These are phyloP conservation scores for Burhinus oedicnemus DNA, from an alignment of 2,113 vertebrate species.

Conservation along the genomic window DNA sequence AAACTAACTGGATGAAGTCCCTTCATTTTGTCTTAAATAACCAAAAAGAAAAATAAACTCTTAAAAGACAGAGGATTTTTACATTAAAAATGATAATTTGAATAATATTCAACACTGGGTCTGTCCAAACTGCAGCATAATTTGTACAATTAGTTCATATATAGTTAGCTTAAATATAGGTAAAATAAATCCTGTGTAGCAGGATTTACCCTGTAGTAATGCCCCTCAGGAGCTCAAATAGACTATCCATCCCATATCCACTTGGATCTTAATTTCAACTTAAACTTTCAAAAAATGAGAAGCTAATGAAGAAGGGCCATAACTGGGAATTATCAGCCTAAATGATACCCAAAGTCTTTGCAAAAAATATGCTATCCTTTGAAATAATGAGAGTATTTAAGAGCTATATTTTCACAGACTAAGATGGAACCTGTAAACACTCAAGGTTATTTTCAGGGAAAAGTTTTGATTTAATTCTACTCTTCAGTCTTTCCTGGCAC, in stretches of 20 bases:
- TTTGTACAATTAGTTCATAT: accelerated
- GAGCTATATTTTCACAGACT: neutral
- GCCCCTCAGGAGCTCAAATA: neutral
- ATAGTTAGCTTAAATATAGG: neutral
- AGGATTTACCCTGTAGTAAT: neutral
- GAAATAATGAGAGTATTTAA: neutral
- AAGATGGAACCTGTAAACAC: neutral
- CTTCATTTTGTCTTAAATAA: neutral
- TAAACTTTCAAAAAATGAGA: neutral
- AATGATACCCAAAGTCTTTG: neutral
- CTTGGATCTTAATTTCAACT: neutral
- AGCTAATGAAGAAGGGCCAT: neutral
- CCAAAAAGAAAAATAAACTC: neutral
- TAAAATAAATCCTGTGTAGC: neutral
- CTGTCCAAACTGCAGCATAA: neutral
- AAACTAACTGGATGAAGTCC: neutral
- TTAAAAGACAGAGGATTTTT: neutral
- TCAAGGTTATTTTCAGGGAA: neutral
- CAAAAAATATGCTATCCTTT: neutral
- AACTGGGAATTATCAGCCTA: neutral
- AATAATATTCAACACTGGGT: accelerated
- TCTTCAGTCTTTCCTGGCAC: neutral
- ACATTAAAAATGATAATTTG: neutral
- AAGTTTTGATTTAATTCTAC: neutral
- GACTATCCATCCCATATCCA: neutral